Conservation (phyloP, 2,113 vertebrate species). For the Phyllopteryx taeniolatus region DNA sequence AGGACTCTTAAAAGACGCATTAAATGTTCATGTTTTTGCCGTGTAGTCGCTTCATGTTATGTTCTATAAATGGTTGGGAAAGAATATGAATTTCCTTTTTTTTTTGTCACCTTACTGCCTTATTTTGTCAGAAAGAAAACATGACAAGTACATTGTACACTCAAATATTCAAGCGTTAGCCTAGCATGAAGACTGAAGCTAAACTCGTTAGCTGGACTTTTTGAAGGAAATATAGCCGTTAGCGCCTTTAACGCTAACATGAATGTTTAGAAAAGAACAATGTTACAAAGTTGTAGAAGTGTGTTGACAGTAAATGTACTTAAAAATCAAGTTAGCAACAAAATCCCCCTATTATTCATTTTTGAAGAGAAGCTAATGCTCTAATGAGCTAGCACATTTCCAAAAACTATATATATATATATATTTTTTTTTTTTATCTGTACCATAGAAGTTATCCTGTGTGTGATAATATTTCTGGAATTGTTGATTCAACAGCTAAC, state of each 20-base stretch:
- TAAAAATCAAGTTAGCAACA: background rate
- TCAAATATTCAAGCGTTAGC: background rate
- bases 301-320: background rate
- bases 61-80: background rate
- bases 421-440: no score
- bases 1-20: background rate
- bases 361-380: background rate
- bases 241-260: background rate
- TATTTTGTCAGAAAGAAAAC: constrained; percentile 56
- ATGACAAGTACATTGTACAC: background rate
- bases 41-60: background rate
- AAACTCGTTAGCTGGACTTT: background rate
- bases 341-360: background rate
- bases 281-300: background rate
- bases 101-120: constrained; percentile 70
- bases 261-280: background rate
- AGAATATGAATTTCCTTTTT: constrained; percentile 35
- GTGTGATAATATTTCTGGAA: background rate
- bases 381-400: background rate
- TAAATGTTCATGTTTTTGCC: background rate
- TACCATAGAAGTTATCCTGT: no score
- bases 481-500: background rate
- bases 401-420: no score
- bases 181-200: background rate
- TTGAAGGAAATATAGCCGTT: background rate